Evolutionary conservation across 2,888 invertebrate species (phyloP), one percentile per base, ranked within the genome.

Genomic region (Ophion costatus): DNA sequence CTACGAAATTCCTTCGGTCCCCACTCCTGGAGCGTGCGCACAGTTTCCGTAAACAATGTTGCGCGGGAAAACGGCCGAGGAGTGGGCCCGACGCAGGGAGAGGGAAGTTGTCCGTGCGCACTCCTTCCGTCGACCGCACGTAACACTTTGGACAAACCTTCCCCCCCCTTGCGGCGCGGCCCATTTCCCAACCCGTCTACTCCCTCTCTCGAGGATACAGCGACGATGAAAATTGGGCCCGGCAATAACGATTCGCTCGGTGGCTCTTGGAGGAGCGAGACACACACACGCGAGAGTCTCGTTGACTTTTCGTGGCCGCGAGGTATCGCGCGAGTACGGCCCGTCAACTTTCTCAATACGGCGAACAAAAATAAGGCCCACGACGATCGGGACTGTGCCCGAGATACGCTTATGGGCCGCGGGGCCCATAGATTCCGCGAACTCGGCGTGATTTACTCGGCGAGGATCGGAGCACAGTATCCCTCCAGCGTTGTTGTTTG

Each of bases 21-120:
- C 78, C 82, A 70, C 64, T 79, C 42, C 67, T 17, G 51, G 33
- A 33, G 3, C 17, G 0, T 7, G 22, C 38, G 57, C 57, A 22
- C 75, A 45, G 73, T 78, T 84, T 82, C 84, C 84, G 82, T 84
- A 84, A 84, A 84, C 84, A 85, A 85, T 85, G 74, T 79, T 57
- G 79, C 75, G 79, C 70, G 75, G 78, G 84, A 77, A 75, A 75
- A 73, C 56, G 71, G 56, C 51, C 51, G 51, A 20, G 56, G 81
- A 73, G 63, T 66, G 82, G 79, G 82, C 51, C 67, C 14, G 56
- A 70, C n/a, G 59, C 17, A 51, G 51, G 84, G 75, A 70, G 61
- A 82, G 82, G 84, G 70, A 77, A 80, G n/a, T 71, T 64, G 51
- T 22, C 80, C 69, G 74, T 20, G 64, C 51, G 59, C 64, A 29